Percentiles rank a stretch among this genome's conserved stretches.
phyloP scores from a whole-genome alignment of 2,797 vertebrate species.

The Pipistrellus pygmaeus region DNA sequence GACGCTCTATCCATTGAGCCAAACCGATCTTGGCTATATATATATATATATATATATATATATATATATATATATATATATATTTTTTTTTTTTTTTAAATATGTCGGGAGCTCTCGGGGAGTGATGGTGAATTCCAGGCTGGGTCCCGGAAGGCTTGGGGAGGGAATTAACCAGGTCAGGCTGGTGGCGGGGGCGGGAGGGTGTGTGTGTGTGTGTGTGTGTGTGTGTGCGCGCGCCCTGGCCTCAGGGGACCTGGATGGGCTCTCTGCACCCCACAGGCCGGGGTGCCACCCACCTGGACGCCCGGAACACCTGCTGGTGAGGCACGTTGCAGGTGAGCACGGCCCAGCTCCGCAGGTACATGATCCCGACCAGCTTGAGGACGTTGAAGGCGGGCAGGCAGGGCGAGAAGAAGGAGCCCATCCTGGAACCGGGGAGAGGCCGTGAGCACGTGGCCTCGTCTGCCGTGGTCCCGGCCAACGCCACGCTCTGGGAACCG shows the following conservation, averaged over 20 bases:
- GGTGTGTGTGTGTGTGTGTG: too few species aligned
- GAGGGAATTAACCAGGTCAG: too few species aligned
- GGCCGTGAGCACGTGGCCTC: neutral
- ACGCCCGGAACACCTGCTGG: conserved; percentile 98
- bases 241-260: too few species aligned
- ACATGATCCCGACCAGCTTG: conserved; percentile 98
- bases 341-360: conserved; percentile 98
- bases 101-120: too few species aligned
- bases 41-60: too few species aligned
- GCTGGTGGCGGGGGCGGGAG: neutral
- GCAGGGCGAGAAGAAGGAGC: conserved; percentile 98
- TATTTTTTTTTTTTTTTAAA: too few species aligned
- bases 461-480: fast-evolving
- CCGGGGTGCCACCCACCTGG: conserved; percentile 90
- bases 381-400: conserved; percentile 98
- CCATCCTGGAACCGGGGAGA: conserved; percentile 92
- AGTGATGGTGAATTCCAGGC: too few species aligned
- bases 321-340: conserved; percentile 98
- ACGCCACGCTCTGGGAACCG: neutral
- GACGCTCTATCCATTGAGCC: too few species aligned
- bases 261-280: neutral
- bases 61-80: too few species aligned
- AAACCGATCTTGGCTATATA: too few species aligned
- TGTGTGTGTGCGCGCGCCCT: too few species aligned
- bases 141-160: too few species aligned